These are phyloP conservation scores for Haplotaxodon microlepis DNA, from an alignment of 2,113 vertebrate genomes.

Conservation along the genomic window DNA sequence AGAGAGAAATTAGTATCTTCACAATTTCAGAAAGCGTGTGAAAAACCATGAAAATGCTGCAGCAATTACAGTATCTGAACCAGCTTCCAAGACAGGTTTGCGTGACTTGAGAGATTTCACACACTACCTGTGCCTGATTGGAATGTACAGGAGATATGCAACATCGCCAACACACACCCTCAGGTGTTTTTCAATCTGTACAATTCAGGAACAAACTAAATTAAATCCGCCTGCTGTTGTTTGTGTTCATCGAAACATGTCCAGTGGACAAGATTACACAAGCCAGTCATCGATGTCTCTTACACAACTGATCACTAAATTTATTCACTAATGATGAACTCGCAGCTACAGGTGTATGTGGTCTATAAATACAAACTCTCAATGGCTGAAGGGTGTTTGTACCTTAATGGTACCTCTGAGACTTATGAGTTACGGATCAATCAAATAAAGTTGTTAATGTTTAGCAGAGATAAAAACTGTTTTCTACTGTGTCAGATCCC, in stretches of 20 bases:
- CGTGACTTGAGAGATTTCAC: constrained; percentile 34
- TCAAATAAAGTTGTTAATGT: neutral
- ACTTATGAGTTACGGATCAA: neutral
- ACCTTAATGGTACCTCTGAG: neutral
- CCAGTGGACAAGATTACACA: neutral
- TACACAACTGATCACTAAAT: neutral
- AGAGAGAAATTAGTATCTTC: neutral
- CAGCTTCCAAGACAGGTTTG: neutral
- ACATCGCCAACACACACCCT: constrained; percentile 40
- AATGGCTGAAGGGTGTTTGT: neutral
- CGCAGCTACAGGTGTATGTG: neutral
- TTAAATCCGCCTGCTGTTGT: neutral
- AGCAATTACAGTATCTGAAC: neutral
- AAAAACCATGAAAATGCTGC: neutral
- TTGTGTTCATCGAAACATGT: neutral
- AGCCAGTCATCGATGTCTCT: neutral
- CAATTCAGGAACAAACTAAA: constrained; percentile 1
- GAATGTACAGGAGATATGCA: constrained; percentile 31
- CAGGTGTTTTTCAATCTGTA: neutral
- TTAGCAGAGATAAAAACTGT: neutral
- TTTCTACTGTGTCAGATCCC: neutral
- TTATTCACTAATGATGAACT: neutral
- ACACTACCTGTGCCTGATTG: constrained; percentile 21
- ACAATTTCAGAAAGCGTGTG: neutral
- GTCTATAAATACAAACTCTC: neutral